phyloP scores from a whole-genome alignment of 2,113 vertebrate genomes.

The Tragulus kanchil region DNA sequence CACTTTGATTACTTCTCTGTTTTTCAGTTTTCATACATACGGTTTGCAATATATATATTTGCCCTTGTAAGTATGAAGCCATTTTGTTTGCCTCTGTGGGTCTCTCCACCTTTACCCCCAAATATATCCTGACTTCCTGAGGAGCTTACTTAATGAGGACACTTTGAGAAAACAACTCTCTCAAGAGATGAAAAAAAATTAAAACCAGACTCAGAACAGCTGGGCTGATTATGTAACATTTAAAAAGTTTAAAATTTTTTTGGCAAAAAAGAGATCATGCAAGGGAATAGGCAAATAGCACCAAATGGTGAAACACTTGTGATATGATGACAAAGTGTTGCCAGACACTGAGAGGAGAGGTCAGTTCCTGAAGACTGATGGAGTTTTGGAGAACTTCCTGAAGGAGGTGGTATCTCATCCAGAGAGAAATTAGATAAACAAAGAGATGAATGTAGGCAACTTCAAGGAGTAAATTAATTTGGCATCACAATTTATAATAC shows the following conservation, averaged over 20 bases:
- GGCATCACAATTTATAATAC: background rate
- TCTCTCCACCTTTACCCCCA: background rate
- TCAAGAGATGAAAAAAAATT: background rate
- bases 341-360: background rate
- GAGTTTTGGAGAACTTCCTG: background rate
- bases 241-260: too few species aligned
- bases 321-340: background rate
- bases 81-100: conserved; percentile 21
- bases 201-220: background rate
- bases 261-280: too few species aligned
- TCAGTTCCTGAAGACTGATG: background rate
- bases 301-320: background rate
- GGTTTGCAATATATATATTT: background rate
- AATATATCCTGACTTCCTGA: conserved; percentile 15
- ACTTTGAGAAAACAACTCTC: background rate
- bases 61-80: background rate
- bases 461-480: background rate
- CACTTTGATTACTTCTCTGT: background rate
- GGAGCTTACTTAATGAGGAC: background rate
- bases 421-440: background rate
- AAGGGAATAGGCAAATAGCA: background rate
- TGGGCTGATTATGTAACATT: too few species aligned
- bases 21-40: background rate
- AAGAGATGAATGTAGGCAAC: background rate
- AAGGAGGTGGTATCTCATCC: background rate